Evolutionary conservation across 2,888 invertebrate genomes (phyloP).

Genomic region (Amphipyra tragopoginis): DNA sequence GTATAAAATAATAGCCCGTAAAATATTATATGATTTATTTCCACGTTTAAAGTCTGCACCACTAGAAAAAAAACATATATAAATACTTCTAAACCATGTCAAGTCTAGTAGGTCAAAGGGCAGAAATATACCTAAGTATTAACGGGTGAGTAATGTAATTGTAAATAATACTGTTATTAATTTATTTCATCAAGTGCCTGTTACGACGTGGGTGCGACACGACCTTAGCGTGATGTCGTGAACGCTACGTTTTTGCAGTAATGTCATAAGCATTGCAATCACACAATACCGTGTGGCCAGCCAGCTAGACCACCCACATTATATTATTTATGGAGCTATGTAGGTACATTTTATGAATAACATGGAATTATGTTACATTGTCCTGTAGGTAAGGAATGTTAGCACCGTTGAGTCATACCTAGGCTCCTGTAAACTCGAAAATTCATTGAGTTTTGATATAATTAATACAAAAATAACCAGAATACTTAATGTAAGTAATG

Average conservation of each 20-base stretch:
- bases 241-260: conserved; percentile 67
- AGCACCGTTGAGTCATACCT: too few species aligned
- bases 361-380: too few species aligned
- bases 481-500: too few species aligned
- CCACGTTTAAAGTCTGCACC: neutral
- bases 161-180: conserved; percentile 36
- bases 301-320: conserved; percentile 13
- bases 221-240: conserved; percentile 77
- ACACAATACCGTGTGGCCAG: conserved; percentile 37
- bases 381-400: too few species aligned
- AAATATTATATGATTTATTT: too few species aligned
- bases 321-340: neutral
- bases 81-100: conserved; percentile 26
- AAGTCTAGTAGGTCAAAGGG: conserved; percentile 37
- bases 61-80: neutral
- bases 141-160: conserved; percentile 32
- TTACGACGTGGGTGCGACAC: conserved; percentile 55
- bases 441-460: too few species aligned
- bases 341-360: too few species aligned
- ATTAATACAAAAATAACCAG: too few species aligned
- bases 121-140: conserved; percentile 12
- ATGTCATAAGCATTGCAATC: conserved; percentile 62
- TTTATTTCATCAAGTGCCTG: conserved; percentile 40
- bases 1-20: too few species aligned
- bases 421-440: too few species aligned